Evolutionary conservation across 2,113 vertebrate species (phyloP).

Genomic region (Loxodonta africana): DNA sequence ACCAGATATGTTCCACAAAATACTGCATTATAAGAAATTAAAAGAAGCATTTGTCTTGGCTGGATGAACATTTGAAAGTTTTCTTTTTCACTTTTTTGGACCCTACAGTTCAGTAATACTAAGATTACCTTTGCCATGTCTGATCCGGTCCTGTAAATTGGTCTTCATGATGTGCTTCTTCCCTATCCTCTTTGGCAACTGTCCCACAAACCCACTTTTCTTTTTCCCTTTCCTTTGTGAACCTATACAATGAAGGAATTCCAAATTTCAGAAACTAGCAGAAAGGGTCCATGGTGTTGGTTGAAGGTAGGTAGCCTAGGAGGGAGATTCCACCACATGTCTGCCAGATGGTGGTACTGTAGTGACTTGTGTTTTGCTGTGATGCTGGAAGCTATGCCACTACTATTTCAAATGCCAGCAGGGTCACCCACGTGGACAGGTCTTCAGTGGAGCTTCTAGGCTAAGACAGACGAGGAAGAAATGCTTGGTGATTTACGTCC

Average conservation of each 20-base stretch:
- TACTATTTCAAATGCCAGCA: neutral
- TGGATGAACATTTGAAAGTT: conserved; percentile 31
- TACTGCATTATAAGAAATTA: conserved; percentile 68
- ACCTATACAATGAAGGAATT: neutral
- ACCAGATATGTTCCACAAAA: conserved; percentile 59
- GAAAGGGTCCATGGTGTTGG: neutral
- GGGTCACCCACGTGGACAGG: neutral
- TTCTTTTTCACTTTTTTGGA: conserved; percentile 19
- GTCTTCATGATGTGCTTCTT: neutral
- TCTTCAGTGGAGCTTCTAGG: neutral
- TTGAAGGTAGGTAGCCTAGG: neutral
- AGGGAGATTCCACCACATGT: neutral
- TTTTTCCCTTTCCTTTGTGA: neutral
- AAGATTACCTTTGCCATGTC: neutral
- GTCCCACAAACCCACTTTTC: neutral
- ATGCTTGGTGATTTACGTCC: neutral
- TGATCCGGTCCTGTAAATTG: neutral
- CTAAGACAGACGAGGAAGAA: neutral
- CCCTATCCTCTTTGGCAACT: neutral
- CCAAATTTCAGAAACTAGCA: neutral
- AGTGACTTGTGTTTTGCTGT: neutral
- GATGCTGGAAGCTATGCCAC: neutral
- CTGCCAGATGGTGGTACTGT: neutral
- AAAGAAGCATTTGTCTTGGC: conserved; percentile 72
- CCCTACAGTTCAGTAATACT: neutral